Percentiles rank a stretch among this genome's conserved stretches.
phyloP scores from a whole-genome alignment of 2,113 vertebrate genomes.

The Nothocercus nigrocapillus region DNA sequence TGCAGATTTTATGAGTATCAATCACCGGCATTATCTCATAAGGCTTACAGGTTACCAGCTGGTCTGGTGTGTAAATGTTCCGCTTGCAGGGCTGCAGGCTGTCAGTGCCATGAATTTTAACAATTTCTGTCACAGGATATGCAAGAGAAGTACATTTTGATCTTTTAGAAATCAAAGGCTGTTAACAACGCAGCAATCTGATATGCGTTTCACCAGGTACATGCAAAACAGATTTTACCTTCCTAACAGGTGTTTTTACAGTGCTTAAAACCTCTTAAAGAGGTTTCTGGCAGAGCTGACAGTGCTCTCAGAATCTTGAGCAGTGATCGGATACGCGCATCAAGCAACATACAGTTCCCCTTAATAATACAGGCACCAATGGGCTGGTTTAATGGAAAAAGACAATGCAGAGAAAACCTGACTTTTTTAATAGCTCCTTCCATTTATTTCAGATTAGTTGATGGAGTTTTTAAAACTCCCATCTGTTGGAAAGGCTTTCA shows the following conservation, averaged over 20 bases:
- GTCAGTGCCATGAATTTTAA: neutral
- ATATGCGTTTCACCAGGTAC: neutral
- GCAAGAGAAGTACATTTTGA: neutral
- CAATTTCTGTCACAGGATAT: neutral
- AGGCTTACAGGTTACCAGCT: slow-evolving; percentile 31
- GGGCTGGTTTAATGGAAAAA: neutral
- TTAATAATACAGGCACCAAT: neutral
- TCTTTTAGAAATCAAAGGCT: neutral
- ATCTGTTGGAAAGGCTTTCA: neutral
- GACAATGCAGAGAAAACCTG: neutral
- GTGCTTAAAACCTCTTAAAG: neutral
- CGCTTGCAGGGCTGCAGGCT: neutral
- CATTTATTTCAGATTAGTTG: neutral
- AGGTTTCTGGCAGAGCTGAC: neutral
- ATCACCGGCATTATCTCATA: slow-evolving; percentile 21
- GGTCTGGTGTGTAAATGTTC: neutral
- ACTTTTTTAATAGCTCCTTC: neutral
- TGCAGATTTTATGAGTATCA: slow-evolving; percentile 32
- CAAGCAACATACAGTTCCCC: neutral
- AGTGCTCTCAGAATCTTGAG: neutral
- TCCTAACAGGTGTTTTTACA: neutral
- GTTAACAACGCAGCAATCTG: neutral
- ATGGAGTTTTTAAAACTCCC: neutral
- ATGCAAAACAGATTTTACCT: neutral
- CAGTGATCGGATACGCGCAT: neutral